Conservation (phyloP, 2,888 invertebrate genomes). For the Slavum lentiscoides region DNA sequence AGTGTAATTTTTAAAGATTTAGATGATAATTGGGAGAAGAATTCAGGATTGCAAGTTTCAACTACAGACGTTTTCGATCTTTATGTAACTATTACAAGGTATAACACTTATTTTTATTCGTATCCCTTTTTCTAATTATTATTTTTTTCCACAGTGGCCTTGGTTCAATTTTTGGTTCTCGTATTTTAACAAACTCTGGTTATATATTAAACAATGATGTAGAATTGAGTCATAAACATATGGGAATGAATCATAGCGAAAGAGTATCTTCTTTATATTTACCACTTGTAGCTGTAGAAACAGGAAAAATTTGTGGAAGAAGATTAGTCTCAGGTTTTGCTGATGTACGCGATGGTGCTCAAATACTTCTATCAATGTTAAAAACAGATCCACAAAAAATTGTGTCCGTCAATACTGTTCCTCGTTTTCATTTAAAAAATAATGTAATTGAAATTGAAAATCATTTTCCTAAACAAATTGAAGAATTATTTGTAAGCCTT, state of each 20-base stretch:
- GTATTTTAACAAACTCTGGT: slow-evolving; percentile 63
- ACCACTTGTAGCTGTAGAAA: slow-evolving; percentile 58
- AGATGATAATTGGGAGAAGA: slow-evolving; percentile 55
- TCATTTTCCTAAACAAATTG: slow-evolving; percentile 42
- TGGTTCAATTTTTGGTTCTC: slow-evolving; percentile 64
- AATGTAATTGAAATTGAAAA: slow-evolving; percentile 49
- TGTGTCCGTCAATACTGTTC: slow-evolving; percentile 62
- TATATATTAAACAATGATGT: slow-evolving; percentile 63
- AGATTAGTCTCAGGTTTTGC: slow-evolving; percentile 60
- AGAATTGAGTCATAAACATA: slow-evolving; percentile 54
- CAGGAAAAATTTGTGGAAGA: slow-evolving; percentile 61
- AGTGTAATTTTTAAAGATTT: slow-evolving; percentile 55
- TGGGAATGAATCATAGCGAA: slow-evolving; percentile 32
- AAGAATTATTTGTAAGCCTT: slow-evolving; percentile 53
- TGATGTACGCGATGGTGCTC: slow-evolving; percentile 62
- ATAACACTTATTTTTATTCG: slow-evolving; percentile 58
- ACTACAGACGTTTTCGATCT: slow-evolving; percentile 70
- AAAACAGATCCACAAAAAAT: slow-evolving; percentile 60
- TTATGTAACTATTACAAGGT: slow-evolving; percentile 73
- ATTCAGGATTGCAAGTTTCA: slow-evolving; percentile 65
- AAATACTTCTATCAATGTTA: slow-evolving; percentile 63
- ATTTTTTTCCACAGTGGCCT: slow-evolving; percentile 62
- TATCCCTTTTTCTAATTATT: slow-evolving; percentile 51
- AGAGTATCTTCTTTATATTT: slow-evolving; percentile 55
- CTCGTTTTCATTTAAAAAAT: slow-evolving; percentile 60